A percentile compares a stretch with the other conserved stretches of the same genome.
These are phyloP conservation scores for Drosophila bocqueti DNA, from an alignment of 1,140 invertebrate species.

Conservation along the genomic window DNA sequence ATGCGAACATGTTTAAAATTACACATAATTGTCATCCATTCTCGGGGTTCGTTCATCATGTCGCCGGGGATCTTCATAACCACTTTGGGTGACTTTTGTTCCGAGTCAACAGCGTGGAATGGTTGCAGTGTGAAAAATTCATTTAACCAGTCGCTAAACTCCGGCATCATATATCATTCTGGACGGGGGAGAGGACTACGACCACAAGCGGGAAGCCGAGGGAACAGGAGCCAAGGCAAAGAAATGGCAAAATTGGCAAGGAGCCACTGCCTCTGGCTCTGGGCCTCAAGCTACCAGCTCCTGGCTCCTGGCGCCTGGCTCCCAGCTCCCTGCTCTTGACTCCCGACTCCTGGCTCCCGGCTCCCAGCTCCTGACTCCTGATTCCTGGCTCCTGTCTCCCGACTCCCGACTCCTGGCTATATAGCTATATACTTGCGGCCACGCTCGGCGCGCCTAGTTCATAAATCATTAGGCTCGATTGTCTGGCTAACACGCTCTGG, in stretches of 20 bases:
- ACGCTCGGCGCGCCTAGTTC: conserved; percentile 67
- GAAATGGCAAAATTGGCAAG: conserved; percentile 50
- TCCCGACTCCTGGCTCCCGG: neutral
- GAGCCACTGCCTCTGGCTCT: conserved; percentile 18
- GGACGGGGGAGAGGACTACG: conserved; percentile 25
- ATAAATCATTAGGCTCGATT: conserved; percentile 83
- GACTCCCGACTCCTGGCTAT: neutral
- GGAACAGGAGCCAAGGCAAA: conserved; percentile 11
- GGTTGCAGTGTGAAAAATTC: conserved; percentile 75
- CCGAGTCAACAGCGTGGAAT: conserved; percentile 72
- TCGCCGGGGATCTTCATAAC: conserved; percentile 34
- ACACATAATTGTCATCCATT: conserved; percentile 68
- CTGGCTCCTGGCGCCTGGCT: neutral
- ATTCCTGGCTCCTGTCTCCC: neutral
- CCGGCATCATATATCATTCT: conserved; percentile 69
- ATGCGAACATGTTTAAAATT: conserved; percentile 8
- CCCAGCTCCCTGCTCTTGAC: neutral
- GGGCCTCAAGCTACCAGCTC: neutral
- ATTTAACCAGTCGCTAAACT: conserved; percentile 81
- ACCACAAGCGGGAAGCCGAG: conserved; percentile 4
- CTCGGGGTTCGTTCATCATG: conserved; percentile 32
- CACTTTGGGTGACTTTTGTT: conserved; percentile 68
- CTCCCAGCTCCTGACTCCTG: neutral
- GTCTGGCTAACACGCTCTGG: conserved; percentile 74
- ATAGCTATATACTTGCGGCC: conserved; percentile 55